These are phyloP conservation scores for Sebastes jordani DNA, from an alignment of 2,797 vertebrate species.

Conservation along the genomic window DNA sequence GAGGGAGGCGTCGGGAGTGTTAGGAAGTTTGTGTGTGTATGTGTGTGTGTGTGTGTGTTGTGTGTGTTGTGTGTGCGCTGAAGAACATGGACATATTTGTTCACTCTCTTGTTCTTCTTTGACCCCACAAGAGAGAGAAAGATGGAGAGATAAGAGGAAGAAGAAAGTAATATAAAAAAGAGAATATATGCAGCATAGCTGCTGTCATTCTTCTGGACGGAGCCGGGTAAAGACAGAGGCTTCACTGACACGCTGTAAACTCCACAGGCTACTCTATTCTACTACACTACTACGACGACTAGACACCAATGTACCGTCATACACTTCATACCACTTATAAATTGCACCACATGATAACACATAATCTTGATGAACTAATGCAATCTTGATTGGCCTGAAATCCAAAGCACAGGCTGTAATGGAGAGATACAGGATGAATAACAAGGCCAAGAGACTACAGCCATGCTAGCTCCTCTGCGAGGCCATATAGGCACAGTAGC, in stretches of 20 bases:
- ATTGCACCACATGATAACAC: not conserved
- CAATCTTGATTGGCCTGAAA: not conserved
- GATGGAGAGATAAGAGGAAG: not conserved
- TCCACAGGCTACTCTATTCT: not conserved
- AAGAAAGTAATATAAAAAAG: conserved; percentile 1
- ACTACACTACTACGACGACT: too few relatives aligned
- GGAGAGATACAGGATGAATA: not conserved
- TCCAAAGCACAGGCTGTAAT: not conserved
- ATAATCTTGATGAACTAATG: not conserved
- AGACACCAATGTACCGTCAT: not conserved
- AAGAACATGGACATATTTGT: conserved; percentile 39
- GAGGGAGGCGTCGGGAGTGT: conserved; percentile 13
- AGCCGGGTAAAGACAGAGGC: not conserved
- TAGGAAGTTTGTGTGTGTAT: not conserved
- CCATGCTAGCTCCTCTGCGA: not conserved
- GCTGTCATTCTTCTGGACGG: conserved; percentile 3
- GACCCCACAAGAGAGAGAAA: conserved; percentile 32
- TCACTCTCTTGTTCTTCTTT: conserved; percentile 47
- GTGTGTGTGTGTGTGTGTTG: conserved; percentile 3
- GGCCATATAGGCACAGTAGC: not conserved
- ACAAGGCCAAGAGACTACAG: not conserved
- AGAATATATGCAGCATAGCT: not conserved
- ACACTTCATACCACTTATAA: not conserved
- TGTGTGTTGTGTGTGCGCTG: not conserved
- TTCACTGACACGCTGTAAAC: not conserved